Evolutionary conservation across 2,113 vertebrate genomes (phyloP), one percentile per base, ranked within the genome.

Genomic region (Zosterops borbonicus): DNA sequence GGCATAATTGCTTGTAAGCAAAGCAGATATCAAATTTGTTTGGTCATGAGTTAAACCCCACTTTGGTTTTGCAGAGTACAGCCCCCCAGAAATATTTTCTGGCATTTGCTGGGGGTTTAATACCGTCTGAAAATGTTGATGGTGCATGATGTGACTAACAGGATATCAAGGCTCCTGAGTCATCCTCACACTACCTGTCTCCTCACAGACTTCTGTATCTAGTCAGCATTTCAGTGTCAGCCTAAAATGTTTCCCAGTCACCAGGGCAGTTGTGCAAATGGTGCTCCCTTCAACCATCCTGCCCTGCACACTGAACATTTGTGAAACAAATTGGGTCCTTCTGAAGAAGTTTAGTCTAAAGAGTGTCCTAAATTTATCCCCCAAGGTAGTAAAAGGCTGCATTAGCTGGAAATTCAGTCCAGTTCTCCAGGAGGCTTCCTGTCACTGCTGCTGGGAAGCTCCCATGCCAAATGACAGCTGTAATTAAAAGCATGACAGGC

Each of bases 401-500:
- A 2, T 21, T 19, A 47, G 39, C 17, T 91, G 84, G 64, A 83
- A 86, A 71, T 74, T 83, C 63, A 92, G 18, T 22, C 33, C 59
- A 55, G 63, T 31, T 90, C 71, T 93, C 63, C 86, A 70, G 88
- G 83, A 97, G 42, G 19, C 9, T 65, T 74, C 39, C 85, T 83
- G 67, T 76, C 56, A 19, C 59, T 70, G 55, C 71, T 73, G 46
- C 59, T 86, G 88, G 83, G 75, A 75, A 75, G 52, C 52, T 90
- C 62, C 83, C 20, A 12, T 75, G 76, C 83, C 92, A 88, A 95
- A 83, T 47, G 71, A 75, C 82, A 92, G 63, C 29, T 0, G 12
- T 71, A 88, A 92, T 77, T 91, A 80, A 50, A 95, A 67, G 85
- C 79, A 33, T 33, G 80, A 90, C 79, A 90, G 87, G 71, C 79